These are phyloP conservation scores for Cataglyphis livida DNA, from an alignment of 2,888 invertebrate species.

Conservation along the genomic window DNA sequence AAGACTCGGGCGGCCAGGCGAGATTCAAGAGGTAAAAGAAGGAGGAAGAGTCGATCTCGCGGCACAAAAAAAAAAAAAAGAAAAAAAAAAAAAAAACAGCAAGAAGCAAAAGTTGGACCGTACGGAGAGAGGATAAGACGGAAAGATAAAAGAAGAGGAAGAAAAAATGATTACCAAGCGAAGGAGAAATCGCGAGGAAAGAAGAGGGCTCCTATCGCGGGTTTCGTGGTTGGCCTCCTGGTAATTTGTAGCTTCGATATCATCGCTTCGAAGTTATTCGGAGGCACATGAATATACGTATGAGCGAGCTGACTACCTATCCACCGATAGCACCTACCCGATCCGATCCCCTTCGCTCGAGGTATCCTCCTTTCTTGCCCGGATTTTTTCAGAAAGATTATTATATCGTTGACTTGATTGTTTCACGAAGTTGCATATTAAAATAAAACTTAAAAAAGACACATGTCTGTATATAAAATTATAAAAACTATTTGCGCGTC, in stretches of 20 bases:
- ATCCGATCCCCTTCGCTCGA: slow-evolving; percentile 31
- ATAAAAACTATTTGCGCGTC: neutral
- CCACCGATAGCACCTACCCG: slow-evolving; percentile 73
- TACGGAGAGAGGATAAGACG: slow-evolving; percentile 46
- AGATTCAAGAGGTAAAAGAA: slow-evolving; percentile 34
- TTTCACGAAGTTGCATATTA: slow-evolving; percentile 15
- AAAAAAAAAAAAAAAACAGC: slow-evolving; percentile 37
- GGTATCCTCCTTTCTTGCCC: slow-evolving; percentile 28
- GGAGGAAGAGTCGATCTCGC: slow-evolving; percentile 43
- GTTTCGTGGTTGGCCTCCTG: slow-evolving; percentile 75
- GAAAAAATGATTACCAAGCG: slow-evolving; percentile 50
- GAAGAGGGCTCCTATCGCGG: slow-evolving; percentile 61
- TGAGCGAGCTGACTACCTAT: slow-evolving; percentile 72
- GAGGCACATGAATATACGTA: slow-evolving; percentile 71
- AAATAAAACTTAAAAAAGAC: neutral
- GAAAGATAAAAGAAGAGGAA: slow-evolving; percentile 29
- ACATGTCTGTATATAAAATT: neutral
- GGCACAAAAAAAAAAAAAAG: slow-evolving; percentile 29
- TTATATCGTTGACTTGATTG: slow-evolving; percentile 39
- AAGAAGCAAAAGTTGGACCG: slow-evolving; percentile 42
- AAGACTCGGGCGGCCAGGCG: slow-evolving; percentile 41
- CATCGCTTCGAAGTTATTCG: slow-evolving; percentile 78
- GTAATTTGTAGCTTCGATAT: slow-evolving; percentile 80
- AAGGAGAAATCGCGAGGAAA: slow-evolving; percentile 66
- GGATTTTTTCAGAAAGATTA: slow-evolving; percentile 24